A percentile compares a stretch with the other conserved stretches of the same genome.
Conservation (phyloP, 2,888 invertebrate genomes). For the Luperina testacea region DNA sequence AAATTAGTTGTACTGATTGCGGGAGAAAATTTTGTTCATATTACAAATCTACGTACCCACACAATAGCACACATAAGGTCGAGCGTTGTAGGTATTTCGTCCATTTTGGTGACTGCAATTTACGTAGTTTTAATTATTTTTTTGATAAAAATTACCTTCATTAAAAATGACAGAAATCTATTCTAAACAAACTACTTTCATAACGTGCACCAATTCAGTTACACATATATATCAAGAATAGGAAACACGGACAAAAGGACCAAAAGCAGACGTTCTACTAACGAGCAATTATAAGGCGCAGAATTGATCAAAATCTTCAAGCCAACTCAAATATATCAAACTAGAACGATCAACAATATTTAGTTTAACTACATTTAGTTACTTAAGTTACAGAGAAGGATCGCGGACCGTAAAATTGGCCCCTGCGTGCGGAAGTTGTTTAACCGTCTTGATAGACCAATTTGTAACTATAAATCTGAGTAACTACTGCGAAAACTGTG, state of each 20-base stretch:
- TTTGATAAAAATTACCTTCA: background rate
- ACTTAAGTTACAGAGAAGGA: slow-evolving; percentile 42
- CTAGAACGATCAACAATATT: slow-evolving; percentile 50
- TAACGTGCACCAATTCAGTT: background rate
- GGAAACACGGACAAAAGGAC: background rate
- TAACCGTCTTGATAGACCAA: slow-evolving; percentile 66
- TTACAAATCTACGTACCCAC: background rate
- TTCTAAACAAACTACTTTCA: background rate
- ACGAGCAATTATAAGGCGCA: slow-evolving; percentile 8
- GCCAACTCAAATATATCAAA: slow-evolving; percentile 45
- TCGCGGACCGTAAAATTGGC: slow-evolving; percentile 63
- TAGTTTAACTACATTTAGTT: slow-evolving; percentile 46
- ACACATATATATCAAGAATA: background rate
- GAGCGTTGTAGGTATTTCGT: background rate
- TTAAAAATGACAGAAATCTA: background rate
- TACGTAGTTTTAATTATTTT: background rate
- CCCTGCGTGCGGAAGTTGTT: slow-evolving; percentile 66
- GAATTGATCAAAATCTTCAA: slow-evolving; percentile 39
- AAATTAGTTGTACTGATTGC: background rate
- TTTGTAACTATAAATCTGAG: slow-evolving; percentile 66
- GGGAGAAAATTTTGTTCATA: no score
- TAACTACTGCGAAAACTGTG: slow-evolving; percentile 60
- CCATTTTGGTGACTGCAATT: background rate
- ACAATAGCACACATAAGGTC: background rate
- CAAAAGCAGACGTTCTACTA: background rate